phyloP scores from a whole-genome alignment of 2,113 vertebrate genomes.

The Seriola dumerili region DNA sequence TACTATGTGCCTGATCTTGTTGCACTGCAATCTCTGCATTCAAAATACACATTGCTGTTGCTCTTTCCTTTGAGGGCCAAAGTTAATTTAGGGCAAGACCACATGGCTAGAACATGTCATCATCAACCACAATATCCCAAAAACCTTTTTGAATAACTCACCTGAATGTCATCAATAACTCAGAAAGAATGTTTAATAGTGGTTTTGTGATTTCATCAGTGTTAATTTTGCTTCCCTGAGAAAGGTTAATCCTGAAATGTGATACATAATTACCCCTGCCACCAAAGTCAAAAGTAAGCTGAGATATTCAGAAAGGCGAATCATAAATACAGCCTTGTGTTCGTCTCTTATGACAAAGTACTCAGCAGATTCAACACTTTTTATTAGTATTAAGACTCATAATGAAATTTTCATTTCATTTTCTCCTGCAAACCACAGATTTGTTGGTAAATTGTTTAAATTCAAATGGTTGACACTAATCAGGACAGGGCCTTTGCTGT shows the following conservation, averaged over 20 bases:
- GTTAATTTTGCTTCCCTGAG: not conserved
- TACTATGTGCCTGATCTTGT: not conserved
- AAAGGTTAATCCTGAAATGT: not conserved
- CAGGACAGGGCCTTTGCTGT: too few relatives aligned
- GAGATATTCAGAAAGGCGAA: not conserved
- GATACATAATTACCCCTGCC: not conserved
- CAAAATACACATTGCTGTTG: not conserved
- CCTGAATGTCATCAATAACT: not conserved
- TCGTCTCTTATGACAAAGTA: not conserved
- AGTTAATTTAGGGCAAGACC: not conserved
- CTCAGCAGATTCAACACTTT: not conserved
- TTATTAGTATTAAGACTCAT: not conserved
- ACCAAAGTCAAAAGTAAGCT: not conserved
- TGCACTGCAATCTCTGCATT: not conserved
- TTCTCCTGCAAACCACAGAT: not conserved
- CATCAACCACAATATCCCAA: too few relatives aligned
- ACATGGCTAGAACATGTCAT: too few relatives aligned
- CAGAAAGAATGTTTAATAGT: not conserved
- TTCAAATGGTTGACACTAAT: not conserved
- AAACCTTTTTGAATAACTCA: not conserved
- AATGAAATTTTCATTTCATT: not conserved
- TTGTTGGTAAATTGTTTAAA: not conserved
- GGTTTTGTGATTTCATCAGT: not conserved
- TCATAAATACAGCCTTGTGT: not conserved
- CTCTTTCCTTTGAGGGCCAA: not conserved